Percentiles rank a stretch among this genome's conserved stretches.
These are phyloP conservation scores for Pluvialis apricaria DNA, from an alignment of 2,113 vertebrate species.

Conservation along the genomic window DNA sequence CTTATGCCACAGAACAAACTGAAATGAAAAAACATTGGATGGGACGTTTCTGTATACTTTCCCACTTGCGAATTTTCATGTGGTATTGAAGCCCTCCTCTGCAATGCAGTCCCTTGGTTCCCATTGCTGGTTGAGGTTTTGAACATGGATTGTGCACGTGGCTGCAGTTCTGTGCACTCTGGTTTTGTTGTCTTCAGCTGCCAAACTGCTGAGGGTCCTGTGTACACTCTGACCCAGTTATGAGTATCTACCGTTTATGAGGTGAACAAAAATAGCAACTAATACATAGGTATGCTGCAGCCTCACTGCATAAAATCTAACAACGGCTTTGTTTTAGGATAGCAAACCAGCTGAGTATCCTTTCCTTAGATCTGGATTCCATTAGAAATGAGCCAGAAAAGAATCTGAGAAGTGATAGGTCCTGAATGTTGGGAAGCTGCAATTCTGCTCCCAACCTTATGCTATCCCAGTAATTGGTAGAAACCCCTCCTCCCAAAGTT, in stretches of 20 bases:
- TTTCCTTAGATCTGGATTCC: background rate
- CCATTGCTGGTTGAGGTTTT: background rate
- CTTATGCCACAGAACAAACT: background rate
- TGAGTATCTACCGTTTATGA: background rate
- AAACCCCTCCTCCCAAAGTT: background rate
- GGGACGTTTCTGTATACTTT: background rate
- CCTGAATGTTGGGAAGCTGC: background rate
- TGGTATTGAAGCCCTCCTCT: background rate
- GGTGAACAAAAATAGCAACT: background rate
- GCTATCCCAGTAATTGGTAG: background rate
- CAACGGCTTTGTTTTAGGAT: background rate
- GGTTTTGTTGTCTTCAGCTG: background rate
- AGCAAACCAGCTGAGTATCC: background rate
- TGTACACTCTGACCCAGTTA: background rate
- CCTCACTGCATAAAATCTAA: background rate
- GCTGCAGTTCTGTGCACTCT: background rate
- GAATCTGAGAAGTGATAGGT: background rate
- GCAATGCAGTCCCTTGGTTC: background rate
- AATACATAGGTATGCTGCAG: background rate
- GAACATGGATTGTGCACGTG: fast-evolving
- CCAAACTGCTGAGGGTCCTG: background rate
- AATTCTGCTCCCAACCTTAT: background rate
- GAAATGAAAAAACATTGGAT: background rate
- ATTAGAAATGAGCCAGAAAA: background rate
- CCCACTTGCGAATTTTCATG: background rate